Conservation (phyloP, 2,113 vertebrate species). For the Phodopus roborovskii region DNA sequence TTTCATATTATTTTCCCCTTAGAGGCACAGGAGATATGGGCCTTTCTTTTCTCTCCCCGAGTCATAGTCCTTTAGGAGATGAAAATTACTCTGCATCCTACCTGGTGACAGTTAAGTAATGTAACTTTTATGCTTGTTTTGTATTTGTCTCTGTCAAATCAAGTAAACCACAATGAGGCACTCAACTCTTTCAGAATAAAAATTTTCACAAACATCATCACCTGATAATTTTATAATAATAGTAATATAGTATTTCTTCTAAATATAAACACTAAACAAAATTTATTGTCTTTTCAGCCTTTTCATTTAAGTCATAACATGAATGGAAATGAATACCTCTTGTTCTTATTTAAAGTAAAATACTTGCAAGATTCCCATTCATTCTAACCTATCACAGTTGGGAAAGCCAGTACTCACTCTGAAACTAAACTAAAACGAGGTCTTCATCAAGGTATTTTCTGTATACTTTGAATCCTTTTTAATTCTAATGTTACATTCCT, state of each 20-base stretch:
- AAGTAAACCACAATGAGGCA: neutral
- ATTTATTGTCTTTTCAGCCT: neutral
- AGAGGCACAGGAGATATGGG: neutral
- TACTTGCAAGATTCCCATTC: neutral
- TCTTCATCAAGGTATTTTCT: neutral
- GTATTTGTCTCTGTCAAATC: neutral
- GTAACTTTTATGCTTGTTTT: neutral
- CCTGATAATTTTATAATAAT: neutral
- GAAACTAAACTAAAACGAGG: neutral
- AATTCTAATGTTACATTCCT: neutral
- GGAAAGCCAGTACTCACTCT: neutral
- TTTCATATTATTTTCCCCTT: neutral
- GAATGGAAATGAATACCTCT: neutral
- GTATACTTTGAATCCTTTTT: no score
- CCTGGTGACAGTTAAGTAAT: neutral
- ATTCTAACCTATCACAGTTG: neutral
- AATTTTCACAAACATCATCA: neutral
- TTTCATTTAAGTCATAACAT: slow-evolving; percentile 32
- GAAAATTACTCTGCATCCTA: neutral
- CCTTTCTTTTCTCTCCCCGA: neutral
- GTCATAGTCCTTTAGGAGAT: neutral
- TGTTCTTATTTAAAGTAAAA: slow-evolving; percentile 18
- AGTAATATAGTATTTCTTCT: neutral
- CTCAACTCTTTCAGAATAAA: neutral
- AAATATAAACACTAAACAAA: neutral